A percentile compares a stretch with the other conserved stretches of the same genome.
These are phyloP conservation scores for Xylocopa sonorina DNA, from an alignment of 1,140 invertebrate species.

Conservation along the genomic window DNA sequence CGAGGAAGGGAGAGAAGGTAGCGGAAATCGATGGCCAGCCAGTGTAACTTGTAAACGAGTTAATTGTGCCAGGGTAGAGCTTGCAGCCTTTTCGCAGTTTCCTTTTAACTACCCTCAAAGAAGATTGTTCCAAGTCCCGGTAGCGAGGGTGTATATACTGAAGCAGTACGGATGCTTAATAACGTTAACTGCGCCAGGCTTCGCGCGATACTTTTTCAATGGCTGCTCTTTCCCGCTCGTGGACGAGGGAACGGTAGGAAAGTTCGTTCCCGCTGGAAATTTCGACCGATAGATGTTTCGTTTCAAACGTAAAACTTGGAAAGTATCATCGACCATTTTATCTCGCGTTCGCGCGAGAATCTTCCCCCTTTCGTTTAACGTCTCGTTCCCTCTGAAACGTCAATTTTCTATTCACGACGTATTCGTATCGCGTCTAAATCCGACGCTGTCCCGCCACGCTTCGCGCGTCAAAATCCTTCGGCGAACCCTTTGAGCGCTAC, in stretches of 20 bases:
- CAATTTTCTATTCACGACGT: no score
- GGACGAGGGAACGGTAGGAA: neutral
- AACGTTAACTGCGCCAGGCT: constrained; percentile 30
- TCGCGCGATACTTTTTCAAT: constrained; percentile 26
- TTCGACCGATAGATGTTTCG: neutral
- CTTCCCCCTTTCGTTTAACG: no score
- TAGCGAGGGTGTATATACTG: neutral
- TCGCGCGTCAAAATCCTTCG: neutral
- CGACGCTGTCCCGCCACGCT: no score
- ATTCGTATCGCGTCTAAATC: neutral
- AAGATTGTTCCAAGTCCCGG: constrained; percentile 33
- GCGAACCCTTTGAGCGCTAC: neutral
- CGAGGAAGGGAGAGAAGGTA: neutral
- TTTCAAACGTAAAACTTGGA: no score
- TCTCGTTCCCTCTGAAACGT: no score
- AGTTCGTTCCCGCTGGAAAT: neutral
- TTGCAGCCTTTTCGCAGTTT: neutral
- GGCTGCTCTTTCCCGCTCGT: neutral
- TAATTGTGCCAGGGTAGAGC: constrained; percentile 6
- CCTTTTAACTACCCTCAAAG: constrained; percentile 4
- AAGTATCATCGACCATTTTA: no score
- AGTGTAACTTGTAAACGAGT: constrained; percentile 38
- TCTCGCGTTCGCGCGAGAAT: no score
- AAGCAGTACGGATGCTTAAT: constrained; percentile 33
- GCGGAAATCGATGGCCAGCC: constrained; percentile 4